Percentiles rank a stretch among this genome's conserved stretches.
Conservation (phyloP, 2,113 vertebrate genomes). For the Scomber colias region DNA sequence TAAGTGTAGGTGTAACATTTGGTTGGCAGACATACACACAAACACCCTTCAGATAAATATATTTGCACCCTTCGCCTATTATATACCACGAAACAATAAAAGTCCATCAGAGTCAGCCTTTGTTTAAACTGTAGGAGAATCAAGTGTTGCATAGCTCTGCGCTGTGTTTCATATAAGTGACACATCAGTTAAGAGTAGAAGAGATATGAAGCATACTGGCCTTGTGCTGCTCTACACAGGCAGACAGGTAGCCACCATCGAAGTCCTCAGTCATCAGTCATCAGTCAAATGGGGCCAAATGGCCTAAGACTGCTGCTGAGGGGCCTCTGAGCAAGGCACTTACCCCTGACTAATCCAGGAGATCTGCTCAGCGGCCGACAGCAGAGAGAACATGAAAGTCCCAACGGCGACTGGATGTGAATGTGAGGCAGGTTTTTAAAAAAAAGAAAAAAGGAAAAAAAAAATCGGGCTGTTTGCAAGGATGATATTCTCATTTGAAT, state of each 20-base stretch:
- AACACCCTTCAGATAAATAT: not conserved
- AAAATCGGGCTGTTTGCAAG: not conserved
- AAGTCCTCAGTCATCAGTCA: not conserved
- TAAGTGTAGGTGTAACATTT: not conserved
- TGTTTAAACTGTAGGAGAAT: slow-evolving; percentile 3
- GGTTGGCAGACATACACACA: slow-evolving; percentile 3
- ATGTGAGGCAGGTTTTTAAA: not conserved
- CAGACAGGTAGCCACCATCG: slow-evolving; percentile 1
- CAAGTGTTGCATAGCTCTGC: slow-evolving; percentile 64
- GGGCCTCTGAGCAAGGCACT: slow-evolving; percentile 66
- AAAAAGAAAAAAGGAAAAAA: not conserved
- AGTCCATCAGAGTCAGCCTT: slow-evolving; percentile 5
- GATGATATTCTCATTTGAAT: not conserved
- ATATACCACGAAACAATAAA: not conserved
- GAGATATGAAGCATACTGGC: slow-evolving; percentile 11
- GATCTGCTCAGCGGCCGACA: slow-evolving; percentile 42
- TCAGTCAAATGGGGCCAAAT: not conserved
- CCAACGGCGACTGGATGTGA: not conserved
- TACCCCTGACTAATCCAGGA: slow-evolving; percentile 34
- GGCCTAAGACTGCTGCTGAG: slow-evolving; percentile 23
- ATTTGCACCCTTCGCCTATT: not conserved
- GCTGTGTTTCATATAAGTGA: not conserved
- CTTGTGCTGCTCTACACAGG: not conserved
- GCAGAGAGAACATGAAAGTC: not conserved
- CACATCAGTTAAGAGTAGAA: not conserved